Conservation (phyloP, 2,113 vertebrate species). For the Salvelinus fontinalis region DNA sequence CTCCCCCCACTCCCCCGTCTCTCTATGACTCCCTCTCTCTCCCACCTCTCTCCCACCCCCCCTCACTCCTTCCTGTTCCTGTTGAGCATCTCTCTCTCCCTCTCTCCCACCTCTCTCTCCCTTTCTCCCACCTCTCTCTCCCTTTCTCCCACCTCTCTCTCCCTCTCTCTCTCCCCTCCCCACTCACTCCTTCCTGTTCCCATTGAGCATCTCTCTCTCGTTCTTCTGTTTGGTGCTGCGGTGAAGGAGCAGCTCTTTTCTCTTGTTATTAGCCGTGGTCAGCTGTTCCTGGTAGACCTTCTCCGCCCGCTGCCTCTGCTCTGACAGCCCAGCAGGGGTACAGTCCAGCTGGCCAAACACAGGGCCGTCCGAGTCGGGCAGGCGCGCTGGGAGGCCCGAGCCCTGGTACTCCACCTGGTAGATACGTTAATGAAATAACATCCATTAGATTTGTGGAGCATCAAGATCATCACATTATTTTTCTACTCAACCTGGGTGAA, state of each 20-base stretch:
- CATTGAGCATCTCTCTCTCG: conserved; percentile 72
- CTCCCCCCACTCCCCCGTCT: no score
- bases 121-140: neutral
- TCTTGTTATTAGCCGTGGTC: conserved; percentile 56
- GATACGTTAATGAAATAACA: no score
- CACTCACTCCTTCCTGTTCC: conserved; percentile 72
- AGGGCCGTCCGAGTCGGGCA: conserved; percentile 40
- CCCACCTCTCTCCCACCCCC: no score
- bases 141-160: neutral
- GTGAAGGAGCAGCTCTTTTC: conserved; percentile 55
- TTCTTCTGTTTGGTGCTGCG: conserved; percentile 64
- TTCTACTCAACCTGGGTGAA: no score
- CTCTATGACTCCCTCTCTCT: neutral
- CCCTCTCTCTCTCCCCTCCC: no score
- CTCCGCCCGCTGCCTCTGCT: conserved; percentile 59
- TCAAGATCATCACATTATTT: no score
- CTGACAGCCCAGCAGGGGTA: conserved; percentile 34
- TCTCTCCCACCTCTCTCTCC: no score
- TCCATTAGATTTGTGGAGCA: no score
- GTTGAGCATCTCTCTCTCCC: conserved; percentile 57
- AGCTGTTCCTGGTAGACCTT: conserved; percentile 69
- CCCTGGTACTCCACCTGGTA: conserved; percentile 65
- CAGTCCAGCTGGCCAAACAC: conserved; percentile 61
- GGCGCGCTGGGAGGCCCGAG: conserved; percentile 51
- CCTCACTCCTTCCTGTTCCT: conserved; percentile 72